Evolutionary conservation across 2,888 invertebrate genomes (phyloP).

Genomic region (Desoria tigrina): DNA sequence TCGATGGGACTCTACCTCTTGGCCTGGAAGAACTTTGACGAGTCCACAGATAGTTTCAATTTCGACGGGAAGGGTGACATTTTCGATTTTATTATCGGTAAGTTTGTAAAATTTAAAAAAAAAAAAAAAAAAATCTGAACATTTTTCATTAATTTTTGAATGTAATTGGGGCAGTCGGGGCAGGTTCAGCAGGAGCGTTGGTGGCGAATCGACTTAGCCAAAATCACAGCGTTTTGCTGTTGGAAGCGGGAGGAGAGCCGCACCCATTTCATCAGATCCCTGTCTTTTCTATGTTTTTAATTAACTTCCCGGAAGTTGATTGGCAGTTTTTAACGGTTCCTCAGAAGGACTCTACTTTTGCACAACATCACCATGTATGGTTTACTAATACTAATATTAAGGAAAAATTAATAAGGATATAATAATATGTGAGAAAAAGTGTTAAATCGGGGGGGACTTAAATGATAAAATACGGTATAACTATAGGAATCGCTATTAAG

Average conservation of each 20-base stretch:
- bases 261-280: slow-evolving; percentile 40
- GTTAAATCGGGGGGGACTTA: not conserved
- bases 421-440: not conserved
- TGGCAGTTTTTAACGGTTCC: slow-evolving; percentile 39
- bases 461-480: too few relatives aligned
- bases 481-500: slow-evolving; percentile 33
- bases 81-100: slow-evolving; percentile 44
- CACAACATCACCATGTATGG: slow-evolving; percentile 37
- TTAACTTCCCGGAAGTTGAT: slow-evolving; percentile 37
- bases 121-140: not conserved
- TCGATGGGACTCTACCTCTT: slow-evolving; percentile 32
- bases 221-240: slow-evolving; percentile 32
- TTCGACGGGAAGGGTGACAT: slow-evolving; percentile 27
- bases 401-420: not conserved
- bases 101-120: not conserved
- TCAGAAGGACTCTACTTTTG: slow-evolving; percentile 39
- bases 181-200: slow-evolving; percentile 31
- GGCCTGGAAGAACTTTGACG: slow-evolving; percentile 31
- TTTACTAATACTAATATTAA: not conserved
- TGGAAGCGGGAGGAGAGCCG: slow-evolving; percentile 42
- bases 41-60: slow-evolving; percentile 20
- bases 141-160: slow-evolving; percentile 16
- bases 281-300: slow-evolving; percentile 24
- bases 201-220: slow-evolving; percentile 33
- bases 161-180: slow-evolving; percentile 25